Evolutionary conservation across 2,888 invertebrate genomes (phyloP), one percentile per base, ranked within the genome.

Genomic region (Mermis nigrescens): DNA sequence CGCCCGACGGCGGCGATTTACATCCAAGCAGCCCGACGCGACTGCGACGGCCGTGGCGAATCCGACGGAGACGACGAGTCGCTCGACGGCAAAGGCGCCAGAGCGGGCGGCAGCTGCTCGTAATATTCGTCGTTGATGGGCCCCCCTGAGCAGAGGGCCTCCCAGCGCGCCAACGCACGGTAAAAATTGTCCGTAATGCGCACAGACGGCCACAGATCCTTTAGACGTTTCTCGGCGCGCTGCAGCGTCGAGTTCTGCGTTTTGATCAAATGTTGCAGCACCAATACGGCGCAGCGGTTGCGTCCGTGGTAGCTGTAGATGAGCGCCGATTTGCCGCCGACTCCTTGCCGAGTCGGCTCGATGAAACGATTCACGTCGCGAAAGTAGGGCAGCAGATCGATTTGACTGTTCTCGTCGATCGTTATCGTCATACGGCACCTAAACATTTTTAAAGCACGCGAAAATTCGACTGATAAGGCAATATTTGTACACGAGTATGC

Each of bases 241-340:
- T 52, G 12, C 32, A 58, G 19, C 3, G 12, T 7, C 3, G 53
- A 22, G 2, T 26, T 19, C 4, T 28, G 15, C 15, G 15, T 46
- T 15, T n/a, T 56, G 54, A 60, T 60, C 32, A 60, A 38, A 38
- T 51, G 45, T 51, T 60, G 60, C 12, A 57, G 27, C 2, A 46
- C 52, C 27, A 51, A 46, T 22, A 52, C 51, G 29, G 55, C 58
- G 38, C 53, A 38, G 2, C 61, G 45, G 32, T 57, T 58, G 12
- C 32, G 26, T 1, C 61, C 61, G 48, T 54, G 2, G 27, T 45
- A 60, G 26, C 58, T 60, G 55, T 60, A 58, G 22, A 60, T 38
- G 2, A 60, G 55, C 32, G 46, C 58, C 2, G 29, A 12, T 45
- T 60, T 60, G 29, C 45, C 31, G 27, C 38, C 7, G 7, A 7